Base-by-base conservation (phyloP, 1,140 invertebrate species). In the Steinernema khuongi region DNA sequence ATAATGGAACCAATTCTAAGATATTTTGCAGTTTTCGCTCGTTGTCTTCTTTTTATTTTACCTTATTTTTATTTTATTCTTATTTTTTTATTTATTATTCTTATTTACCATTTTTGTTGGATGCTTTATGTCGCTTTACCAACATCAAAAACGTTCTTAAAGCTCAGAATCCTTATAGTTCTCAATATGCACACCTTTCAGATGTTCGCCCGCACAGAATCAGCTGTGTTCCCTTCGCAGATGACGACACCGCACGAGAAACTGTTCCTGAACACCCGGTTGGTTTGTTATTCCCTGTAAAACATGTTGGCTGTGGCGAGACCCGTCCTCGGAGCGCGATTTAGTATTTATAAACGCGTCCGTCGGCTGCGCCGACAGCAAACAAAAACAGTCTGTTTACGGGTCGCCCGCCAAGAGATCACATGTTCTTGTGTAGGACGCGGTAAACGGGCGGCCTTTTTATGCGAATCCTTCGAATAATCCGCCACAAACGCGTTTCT, bases 191-290 rank as follows among this genome's bases (percentile, higher is more conserved):
- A 4, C 4, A 7, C 14, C 4, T 60, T 60, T 60, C 50, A 60
- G 50, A 60, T 60, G 50, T 60, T 60, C 50, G 14, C 50, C 19
- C 50, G 50, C 50, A 60, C 50, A 26, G 50, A 22, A 14, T 60
- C 50, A 14, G 50, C 50, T 22, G 50, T 60, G 7, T 60, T 60
- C 50, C 26, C 50, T 4, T 60, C 50, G 19, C 4, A 14, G 4
- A n/a, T 17, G 14, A 4, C 14, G 14, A 60, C 50, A 14, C 7
- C 50, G 14, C 22, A 26, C 50, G 50, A 60, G 14, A 60, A 60
- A 22, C 11, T 60, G 14, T 60, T 60, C 50, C 50, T 60, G 11
- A 60, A 60, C 19, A 60, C 50, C 4, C 50, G 50, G 50, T 60
- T 60, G 50, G 50, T 60, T 60, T 60, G 50, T 60, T 60, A 60